A percentile compares a stretch with the other conserved stretches of the same genome.
Conservation (phyloP, 2,888 invertebrate species). For the Eilema griseolum region DNA sequence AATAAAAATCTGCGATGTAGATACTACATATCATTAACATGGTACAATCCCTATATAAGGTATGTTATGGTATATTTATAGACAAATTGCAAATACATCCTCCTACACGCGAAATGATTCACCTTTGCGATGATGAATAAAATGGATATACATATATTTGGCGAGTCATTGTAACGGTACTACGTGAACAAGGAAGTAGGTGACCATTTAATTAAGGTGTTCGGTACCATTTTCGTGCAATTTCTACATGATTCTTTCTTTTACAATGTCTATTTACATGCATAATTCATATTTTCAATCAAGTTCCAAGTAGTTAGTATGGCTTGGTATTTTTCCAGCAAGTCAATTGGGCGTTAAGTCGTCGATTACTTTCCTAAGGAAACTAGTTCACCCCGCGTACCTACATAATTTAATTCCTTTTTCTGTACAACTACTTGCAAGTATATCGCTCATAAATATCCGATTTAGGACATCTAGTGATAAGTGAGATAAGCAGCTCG, state of each 20-base stretch:
- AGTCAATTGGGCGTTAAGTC: not conserved
- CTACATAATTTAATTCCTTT: not conserved
- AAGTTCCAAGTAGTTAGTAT: not conserved
- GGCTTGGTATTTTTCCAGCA: not conserved
- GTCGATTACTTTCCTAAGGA: not conserved
- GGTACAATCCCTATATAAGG: not conserved
- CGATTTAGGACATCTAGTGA: conserved; percentile 3
- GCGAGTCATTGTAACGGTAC: conserved; percentile 54
- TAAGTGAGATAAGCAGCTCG: conserved; percentile 14
- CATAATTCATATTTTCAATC: not conserved
- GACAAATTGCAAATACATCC: conserved; percentile 33
- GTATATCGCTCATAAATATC: not conserved
- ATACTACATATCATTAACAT: not conserved
- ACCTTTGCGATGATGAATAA: conserved; percentile 52
- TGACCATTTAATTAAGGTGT: conserved; percentile 34
- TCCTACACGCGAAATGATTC: conserved; percentile 59
- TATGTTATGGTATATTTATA: conserved; percentile 13
- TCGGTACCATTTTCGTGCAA: conserved; percentile 40
- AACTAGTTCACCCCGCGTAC: not conserved
- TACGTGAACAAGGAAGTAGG: conserved; percentile 45
- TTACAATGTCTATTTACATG: not conserved
- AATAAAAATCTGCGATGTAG: not conserved
- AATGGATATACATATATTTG: conserved; percentile 49
- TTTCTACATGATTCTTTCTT: not conserved
- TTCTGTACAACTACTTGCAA: not conserved